Percentiles rank a stretch among this genome's conserved stretches.
Evolutionary conservation across 1,140 invertebrate genomes (phyloP).

Genomic region (Cydia pomonella): DNA sequence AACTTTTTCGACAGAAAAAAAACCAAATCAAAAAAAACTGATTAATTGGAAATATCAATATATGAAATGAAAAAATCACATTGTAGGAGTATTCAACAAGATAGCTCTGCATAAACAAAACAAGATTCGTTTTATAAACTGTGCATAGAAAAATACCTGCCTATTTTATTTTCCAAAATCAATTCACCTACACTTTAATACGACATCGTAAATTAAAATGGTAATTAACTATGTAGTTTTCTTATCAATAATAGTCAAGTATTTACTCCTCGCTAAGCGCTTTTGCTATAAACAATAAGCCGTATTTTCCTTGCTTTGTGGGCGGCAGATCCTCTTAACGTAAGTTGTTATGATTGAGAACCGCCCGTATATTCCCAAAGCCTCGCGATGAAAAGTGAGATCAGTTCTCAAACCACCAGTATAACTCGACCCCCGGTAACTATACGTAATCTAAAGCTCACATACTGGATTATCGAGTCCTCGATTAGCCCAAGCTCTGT

Average conservation of each 20-base stretch:
- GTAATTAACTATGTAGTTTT: background rate
- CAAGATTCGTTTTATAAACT: too few relatives aligned
- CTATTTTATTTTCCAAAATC: too few relatives aligned
- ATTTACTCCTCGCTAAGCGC: background rate
- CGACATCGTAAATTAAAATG: background rate
- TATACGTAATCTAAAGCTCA: background rate
- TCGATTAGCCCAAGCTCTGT: background rate
- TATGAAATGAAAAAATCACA: too few relatives aligned
- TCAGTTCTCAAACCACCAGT: background rate
- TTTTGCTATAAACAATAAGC: background rate
- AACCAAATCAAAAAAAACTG: too few relatives aligned
- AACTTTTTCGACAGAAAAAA: too few relatives aligned
- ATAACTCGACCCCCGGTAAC: background rate
- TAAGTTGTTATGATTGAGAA: conserved; percentile 11
- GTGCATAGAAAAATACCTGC: too few relatives aligned
- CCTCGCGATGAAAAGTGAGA: background rate
- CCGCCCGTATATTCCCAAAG: background rate
- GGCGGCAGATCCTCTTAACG: background rate
- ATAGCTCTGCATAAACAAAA: too few relatives aligned
- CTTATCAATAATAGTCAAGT: conserved; percentile 1
- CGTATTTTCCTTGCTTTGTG: conserved; percentile 7
- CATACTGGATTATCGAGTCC: background rate
- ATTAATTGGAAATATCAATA: too few relatives aligned
- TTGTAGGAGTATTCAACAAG: too few relatives aligned
- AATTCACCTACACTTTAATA: background rate